Evolutionary conservation across 2,113 vertebrate genomes (phyloP).

Genomic region (Plestiodon gilberti): DNA sequence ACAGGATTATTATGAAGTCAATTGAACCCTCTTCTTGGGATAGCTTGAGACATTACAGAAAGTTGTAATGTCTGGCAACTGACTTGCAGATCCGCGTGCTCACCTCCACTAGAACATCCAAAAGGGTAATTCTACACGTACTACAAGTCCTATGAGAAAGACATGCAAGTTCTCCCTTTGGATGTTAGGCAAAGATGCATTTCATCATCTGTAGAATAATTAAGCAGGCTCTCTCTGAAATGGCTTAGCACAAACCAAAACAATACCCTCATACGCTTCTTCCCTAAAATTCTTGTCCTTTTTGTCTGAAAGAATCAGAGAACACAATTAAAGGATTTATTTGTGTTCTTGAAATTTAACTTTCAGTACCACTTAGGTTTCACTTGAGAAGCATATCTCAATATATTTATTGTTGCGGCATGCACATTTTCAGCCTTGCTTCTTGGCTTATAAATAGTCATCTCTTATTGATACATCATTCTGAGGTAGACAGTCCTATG

Average conservation of each 20-base stretch:
- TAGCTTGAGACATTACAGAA: background rate
- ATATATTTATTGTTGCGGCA: background rate
- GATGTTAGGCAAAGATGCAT: background rate
- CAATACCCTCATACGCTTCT: background rate
- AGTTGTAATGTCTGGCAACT: background rate
- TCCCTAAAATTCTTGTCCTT: background rate
- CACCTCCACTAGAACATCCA: background rate
- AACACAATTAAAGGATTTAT: background rate
- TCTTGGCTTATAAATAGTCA: background rate
- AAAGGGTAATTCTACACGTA: background rate
- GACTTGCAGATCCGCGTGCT: background rate
- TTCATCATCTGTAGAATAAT: background rate
- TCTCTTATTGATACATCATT: background rate
- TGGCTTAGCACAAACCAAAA: background rate
- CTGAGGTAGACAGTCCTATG: background rate
- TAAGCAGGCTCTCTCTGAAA: background rate
- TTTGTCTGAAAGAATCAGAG: background rate
- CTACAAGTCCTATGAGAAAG: background rate
- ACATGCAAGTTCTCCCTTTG: background rate
- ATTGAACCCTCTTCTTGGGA: background rate
- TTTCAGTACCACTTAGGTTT: background rate
- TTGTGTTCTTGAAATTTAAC: background rate
- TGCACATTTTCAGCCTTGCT: background rate
- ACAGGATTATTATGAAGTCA: background rate
- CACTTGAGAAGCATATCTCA: background rate